phyloP scores from a whole-genome alignment of 2,797 vertebrate genomes.

The Ptychadena robeensis region DNA sequence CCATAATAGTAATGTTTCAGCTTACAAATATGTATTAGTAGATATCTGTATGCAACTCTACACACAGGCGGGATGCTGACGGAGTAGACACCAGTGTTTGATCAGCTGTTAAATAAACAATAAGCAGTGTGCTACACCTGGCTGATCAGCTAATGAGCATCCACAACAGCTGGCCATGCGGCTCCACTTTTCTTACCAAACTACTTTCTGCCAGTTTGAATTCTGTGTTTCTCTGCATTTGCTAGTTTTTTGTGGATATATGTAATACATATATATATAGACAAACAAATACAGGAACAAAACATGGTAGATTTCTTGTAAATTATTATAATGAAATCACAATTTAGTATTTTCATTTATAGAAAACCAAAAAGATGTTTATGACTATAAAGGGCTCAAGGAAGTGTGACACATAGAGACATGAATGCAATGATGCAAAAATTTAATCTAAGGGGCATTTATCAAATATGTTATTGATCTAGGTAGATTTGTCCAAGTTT shows the following conservation, averaged over 20 bases:
- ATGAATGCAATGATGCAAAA: no score
- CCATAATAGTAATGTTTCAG: background rate
- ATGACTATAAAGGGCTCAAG: no score
- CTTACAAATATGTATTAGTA: background rate
- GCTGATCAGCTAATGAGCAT: slow-evolving; percentile 32
- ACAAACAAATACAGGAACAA: no score
- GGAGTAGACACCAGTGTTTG: slow-evolving; percentile 18
- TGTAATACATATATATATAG: background rate
- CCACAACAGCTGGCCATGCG: slow-evolving; percentile 23
- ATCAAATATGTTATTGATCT: no score
- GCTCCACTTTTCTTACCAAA: background rate
- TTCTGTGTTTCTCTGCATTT: background rate
- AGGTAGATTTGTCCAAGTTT: no score
- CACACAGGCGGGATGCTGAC: slow-evolving; percentile 12
- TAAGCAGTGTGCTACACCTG: slow-evolving; percentile 41
- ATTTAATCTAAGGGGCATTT: no score
- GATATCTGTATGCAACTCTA: background rate
- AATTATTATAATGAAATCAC: no score
- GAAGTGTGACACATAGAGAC: no score
- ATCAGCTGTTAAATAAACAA: slow-evolving; percentile 49
- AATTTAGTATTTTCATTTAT: no score
- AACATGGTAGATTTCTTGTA: no score
- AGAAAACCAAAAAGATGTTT: no score
- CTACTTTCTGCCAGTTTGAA: background rate
- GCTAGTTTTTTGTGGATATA: background rate